Conservation (phyloP, 2,113 vertebrate species). For the Mugil cephalus region DNA sequence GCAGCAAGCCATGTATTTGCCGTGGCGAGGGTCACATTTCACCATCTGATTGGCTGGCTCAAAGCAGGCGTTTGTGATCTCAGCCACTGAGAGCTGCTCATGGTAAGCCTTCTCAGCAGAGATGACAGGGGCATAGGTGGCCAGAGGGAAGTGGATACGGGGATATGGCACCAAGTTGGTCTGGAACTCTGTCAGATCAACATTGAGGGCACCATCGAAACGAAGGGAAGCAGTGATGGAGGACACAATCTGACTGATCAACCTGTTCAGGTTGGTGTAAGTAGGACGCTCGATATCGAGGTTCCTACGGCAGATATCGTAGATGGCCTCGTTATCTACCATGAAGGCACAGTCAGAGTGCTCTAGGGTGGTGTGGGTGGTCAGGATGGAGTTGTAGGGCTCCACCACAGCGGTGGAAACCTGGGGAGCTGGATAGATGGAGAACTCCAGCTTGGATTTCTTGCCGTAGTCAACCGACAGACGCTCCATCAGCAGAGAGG, state of each 20-base stretch:
- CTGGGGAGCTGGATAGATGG: slow-evolving; percentile 90
- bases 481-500: slow-evolving; percentile 93
- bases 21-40: slow-evolving; percentile 70
- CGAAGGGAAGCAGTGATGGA: slow-evolving; percentile 88
- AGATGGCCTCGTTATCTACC: slow-evolving; percentile 89
- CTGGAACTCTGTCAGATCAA: slow-evolving; percentile 92
- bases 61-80: slow-evolving; percentile 71
- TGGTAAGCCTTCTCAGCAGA: slow-evolving; percentile 85
- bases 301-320: slow-evolving; percentile 88
- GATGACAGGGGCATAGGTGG: slow-evolving; percentile 85
- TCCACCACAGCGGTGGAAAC: slow-evolving; percentile 86
- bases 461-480: slow-evolving; percentile 93
- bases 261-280: slow-evolving; percentile 86
- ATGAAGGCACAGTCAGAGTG: slow-evolving; percentile 90
- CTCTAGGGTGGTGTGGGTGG: slow-evolving; percentile 89
- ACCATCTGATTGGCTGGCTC: slow-evolving; percentile 74
- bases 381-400: slow-evolving; percentile 88
- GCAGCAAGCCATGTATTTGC: slow-evolving; percentile 82
- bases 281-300: slow-evolving; percentile 86
- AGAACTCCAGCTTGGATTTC: slow-evolving; percentile 94
- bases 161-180: slow-evolving; percentile 83
- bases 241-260: slow-evolving; percentile 80
- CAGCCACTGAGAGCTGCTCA: slow-evolving; percentile 75
- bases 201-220: slow-evolving; percentile 91
- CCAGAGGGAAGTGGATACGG: slow-evolving; percentile 82